A percentile compares a stretch with the other conserved stretches of the same genome.
phyloP scores from a whole-genome alignment of 2,113 vertebrate species.

The Periophthalmodon schlosseri region DNA sequence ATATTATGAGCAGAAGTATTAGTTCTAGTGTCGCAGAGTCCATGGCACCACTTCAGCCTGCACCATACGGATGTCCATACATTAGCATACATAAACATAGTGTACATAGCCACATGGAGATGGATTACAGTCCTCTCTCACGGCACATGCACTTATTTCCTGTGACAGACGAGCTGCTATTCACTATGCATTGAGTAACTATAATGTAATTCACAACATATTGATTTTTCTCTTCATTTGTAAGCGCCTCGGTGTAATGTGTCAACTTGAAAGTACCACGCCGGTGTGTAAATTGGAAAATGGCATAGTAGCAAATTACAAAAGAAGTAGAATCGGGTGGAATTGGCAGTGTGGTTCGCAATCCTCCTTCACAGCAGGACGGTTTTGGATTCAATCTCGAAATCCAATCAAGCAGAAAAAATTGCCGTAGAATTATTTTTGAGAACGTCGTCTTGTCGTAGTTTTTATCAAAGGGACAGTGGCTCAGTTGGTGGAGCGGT shows the following conservation, averaged over 20 bases:
- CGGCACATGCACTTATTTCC: neutral
- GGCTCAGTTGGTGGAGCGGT: too few relatives aligned
- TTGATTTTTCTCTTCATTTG: slow-evolving; percentile 5
- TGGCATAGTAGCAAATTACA: neutral
- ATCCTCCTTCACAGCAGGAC: neutral
- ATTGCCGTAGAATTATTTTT: neutral
- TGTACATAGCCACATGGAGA: slow-evolving; percentile 5
- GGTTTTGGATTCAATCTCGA: neutral
- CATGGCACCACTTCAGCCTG: neutral
- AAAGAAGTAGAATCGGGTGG: neutral
- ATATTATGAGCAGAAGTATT: neutral
- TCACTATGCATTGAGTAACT: neutral
- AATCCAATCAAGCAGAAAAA: neutral
- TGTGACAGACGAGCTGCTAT: neutral
- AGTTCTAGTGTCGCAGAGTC: neutral
- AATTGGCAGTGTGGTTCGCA: neutral
- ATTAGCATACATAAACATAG: slow-evolving; percentile 4
- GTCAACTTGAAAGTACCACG: neutral
- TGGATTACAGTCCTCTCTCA: neutral
- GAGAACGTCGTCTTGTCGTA: neutral
- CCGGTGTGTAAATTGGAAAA: neutral
- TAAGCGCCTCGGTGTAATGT: neutral
- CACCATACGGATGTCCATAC: neutral
- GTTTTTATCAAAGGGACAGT: neutral
- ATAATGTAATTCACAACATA: slow-evolving; percentile 9